These are phyloP conservation scores for Pseudochirops corinnae DNA, from an alignment of 2,797 vertebrate genomes.

Conservation along the genomic window DNA sequence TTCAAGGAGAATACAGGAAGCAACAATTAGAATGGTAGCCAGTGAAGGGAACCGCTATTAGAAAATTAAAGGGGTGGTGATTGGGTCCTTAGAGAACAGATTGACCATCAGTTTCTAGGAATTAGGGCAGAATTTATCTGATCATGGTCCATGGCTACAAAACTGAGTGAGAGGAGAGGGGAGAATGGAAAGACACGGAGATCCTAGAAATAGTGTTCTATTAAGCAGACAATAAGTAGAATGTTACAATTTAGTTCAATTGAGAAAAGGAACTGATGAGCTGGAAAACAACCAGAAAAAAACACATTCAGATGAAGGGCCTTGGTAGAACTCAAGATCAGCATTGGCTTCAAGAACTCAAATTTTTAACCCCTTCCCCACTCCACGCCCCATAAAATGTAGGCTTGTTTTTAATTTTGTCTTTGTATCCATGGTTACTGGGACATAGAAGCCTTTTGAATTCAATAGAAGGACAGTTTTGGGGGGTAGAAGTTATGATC, in stretches of 20 bases:
- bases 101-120: neutral
- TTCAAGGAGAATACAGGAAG: neutral
- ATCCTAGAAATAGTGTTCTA: neutral
- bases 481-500: neutral
- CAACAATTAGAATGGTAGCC: neutral
- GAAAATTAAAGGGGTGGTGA: neutral
- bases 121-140: neutral
- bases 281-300: neutral
- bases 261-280: neutral
- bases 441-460: neutral
- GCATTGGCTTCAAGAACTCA: neutral
- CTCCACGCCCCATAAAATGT: neutral
- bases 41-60: neutral
- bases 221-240: neutral
- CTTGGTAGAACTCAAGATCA: neutral
- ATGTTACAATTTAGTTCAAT: neutral
- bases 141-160: neutral
- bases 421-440: neutral
- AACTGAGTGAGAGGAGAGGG: neutral
- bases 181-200: neutral
- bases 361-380: neutral
- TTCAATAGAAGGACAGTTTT: neutral
- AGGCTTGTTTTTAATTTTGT: neutral
- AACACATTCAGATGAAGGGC: neutral
- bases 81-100: neutral